Conservation (phyloP, 23 tunicate genomes). For the Oikopleura dioica region DNA sequence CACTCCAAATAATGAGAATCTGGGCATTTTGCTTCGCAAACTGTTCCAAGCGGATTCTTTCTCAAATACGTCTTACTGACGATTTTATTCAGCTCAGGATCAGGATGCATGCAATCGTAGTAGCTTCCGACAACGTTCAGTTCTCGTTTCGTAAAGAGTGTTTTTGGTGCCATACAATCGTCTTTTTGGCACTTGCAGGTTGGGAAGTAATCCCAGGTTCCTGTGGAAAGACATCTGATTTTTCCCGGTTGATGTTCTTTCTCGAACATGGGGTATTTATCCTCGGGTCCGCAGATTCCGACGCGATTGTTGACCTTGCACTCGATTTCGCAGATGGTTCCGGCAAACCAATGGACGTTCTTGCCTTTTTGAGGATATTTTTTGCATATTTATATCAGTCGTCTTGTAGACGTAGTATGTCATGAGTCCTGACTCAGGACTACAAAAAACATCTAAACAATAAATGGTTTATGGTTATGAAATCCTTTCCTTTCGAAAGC, state of each 20-base stretch:
- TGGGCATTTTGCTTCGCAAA: neutral
- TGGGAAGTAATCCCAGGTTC: conserved; percentile 6
- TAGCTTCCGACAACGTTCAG: neutral
- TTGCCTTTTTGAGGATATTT: no score
- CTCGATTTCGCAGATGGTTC: no score
- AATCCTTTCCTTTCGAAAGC: no score
- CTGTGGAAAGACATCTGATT: conserved; percentile 1
- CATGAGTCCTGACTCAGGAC: no score
- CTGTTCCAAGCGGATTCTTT: neutral
- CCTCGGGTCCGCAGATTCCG: conserved; percentile 2
- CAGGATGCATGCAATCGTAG: neutral
- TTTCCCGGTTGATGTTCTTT: neutral
- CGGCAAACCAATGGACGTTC: no score
- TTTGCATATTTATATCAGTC: no score
- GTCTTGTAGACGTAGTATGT: no score
- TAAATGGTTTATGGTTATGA: no score
- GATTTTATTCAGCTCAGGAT: no score
- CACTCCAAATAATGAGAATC: neutral
- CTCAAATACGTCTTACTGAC: no score
- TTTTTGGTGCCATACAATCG: neutral
- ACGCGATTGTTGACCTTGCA: neutral
- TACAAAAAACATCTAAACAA: no score
- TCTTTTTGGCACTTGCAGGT: neutral
- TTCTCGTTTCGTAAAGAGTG: neutral
- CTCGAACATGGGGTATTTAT: neutral